These are phyloP conservation scores for Nilaparvata lugens DNA, from an alignment of 1,140 invertebrate species.

Conservation along the genomic window DNA sequence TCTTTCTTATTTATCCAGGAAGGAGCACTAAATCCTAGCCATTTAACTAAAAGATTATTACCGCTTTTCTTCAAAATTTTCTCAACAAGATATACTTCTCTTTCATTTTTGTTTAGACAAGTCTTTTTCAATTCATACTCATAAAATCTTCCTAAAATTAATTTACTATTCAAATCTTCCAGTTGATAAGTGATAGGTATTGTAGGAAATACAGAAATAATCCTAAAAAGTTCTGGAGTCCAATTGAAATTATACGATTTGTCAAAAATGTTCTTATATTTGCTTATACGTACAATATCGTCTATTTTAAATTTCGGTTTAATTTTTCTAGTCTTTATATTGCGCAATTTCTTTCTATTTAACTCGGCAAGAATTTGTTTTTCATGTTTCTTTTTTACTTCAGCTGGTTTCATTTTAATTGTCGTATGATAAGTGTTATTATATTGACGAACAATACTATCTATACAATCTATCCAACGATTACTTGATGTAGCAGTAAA, in stretches of 20 bases:
- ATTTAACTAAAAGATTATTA: no score
- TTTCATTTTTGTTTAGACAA: no score
- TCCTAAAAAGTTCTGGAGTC: constrained; percentile 29
- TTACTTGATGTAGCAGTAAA: constrained; percentile 27
- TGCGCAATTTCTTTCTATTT: constrained; percentile 19
- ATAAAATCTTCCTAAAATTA: no score
- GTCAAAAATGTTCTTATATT: constrained; percentile 26
- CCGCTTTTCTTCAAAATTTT: no score
- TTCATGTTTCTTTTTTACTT: constrained; percentile 28
- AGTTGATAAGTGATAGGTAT: constrained; percentile 8
- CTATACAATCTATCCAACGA: constrained; percentile 24
- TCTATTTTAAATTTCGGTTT: constrained; percentile 28
- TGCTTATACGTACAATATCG: constrained; percentile 29
- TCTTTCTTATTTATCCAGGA: no score
- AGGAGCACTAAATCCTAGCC: no score
- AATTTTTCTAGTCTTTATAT: neutral
- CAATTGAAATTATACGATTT: constrained; percentile 30
- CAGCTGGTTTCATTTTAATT: constrained; percentile 25
- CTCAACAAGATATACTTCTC: no score
- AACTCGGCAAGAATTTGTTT: constrained; percentile 22
- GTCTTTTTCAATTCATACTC: no score
- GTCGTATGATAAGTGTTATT: constrained; percentile 33
- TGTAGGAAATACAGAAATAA: constrained; percentile 12
- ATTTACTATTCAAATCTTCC: no score
- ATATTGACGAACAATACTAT: constrained; percentile 31